Conservation (phyloP, 2,888 invertebrate species). For the Thera obeliscata region DNA sequence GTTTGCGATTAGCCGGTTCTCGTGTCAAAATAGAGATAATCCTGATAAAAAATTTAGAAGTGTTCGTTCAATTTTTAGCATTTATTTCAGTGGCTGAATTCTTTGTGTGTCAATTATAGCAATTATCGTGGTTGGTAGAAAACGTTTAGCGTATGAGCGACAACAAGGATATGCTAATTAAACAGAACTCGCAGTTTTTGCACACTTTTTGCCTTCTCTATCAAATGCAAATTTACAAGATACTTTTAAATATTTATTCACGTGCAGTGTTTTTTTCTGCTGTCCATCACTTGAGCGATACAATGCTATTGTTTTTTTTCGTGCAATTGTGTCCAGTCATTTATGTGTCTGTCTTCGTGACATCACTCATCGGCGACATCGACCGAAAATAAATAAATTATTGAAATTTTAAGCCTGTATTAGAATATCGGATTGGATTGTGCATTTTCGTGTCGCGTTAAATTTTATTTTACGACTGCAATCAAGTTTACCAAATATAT, state of each 20-base stretch:
- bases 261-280: constrained; percentile 25
- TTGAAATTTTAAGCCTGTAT: constrained; percentile 54
- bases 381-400: constrained; percentile 75
- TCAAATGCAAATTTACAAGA: constrained; percentile 16
- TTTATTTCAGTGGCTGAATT: constrained; percentile 22
- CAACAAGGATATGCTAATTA: constrained; percentile 77
- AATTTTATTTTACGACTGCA: constrained; percentile 43
- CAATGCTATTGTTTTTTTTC: constrained; percentile 33
- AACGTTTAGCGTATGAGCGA: constrained; percentile 71
- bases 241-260: constrained; percentile 25
- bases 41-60: constrained; percentile 28
- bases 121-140: constrained; percentile 62
- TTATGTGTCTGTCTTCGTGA: constrained; percentile 63
- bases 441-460: constrained; percentile 33
- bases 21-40: constrained; percentile 42
- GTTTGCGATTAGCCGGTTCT: constrained; percentile 37
- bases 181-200: constrained; percentile 49
- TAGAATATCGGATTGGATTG: constrained; percentile 29
- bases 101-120: constrained; percentile 72
- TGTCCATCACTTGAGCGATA: constrained; percentile 32
- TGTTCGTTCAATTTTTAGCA: constrained; percentile 15
- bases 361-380: constrained; percentile 76
- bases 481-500: constrained; percentile 36
- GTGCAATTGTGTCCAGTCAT: constrained; percentile 57
- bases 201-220: constrained; percentile 38